A percentile compares a stretch with the other conserved stretches of the same genome.
phyloP scores from a whole-genome alignment of 2,888 invertebrate genomes.

The Netelia inedita region DNA sequence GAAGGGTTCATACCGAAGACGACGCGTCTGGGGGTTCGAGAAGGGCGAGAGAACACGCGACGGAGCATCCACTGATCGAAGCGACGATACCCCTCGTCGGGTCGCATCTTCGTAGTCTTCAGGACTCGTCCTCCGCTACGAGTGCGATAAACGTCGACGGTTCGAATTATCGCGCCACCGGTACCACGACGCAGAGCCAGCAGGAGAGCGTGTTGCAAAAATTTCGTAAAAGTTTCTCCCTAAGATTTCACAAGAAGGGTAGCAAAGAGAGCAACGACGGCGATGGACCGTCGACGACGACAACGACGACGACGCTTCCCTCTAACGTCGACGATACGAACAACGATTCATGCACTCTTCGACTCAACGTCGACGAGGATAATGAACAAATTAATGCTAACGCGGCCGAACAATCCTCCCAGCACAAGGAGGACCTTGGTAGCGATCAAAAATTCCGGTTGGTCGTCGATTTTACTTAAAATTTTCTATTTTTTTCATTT shows the following conservation, averaged over 20 bases:
- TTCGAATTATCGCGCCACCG: conserved; percentile 70
- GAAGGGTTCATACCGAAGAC: conserved; percentile 72
- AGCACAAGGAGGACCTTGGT: conserved; percentile 79
- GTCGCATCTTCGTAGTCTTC: conserved; percentile 77
- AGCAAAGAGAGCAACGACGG: conserved; percentile 85
- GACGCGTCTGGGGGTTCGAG: conserved; percentile 56
- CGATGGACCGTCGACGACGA: conserved; percentile 77
- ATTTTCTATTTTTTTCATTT: neutral
- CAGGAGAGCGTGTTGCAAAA: conserved; percentile 89
- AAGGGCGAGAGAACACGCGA: conserved; percentile 71
- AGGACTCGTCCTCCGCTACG: conserved; percentile 72
- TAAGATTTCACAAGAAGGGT: conserved; percentile 87
- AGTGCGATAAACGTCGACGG: conserved; percentile 68
- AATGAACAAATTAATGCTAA: conserved; percentile 69
- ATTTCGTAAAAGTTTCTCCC: conserved; percentile 90
- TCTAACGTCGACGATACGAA: conserved; percentile 47
- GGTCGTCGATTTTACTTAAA: conserved; percentile 61
- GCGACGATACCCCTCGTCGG: conserved; percentile 79
- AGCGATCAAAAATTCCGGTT: conserved; percentile 83
- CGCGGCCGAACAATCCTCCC: conserved; percentile 75
- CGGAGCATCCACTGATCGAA: conserved; percentile 81
- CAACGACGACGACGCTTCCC: conserved; percentile 56
- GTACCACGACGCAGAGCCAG: conserved; percentile 72
- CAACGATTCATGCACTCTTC: conserved; percentile 45
- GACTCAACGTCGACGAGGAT: conserved; percentile 72